Conservation (phyloP, 92 coral and sea anemone genomes). For the Micromussa lordhowensis region DNA sequence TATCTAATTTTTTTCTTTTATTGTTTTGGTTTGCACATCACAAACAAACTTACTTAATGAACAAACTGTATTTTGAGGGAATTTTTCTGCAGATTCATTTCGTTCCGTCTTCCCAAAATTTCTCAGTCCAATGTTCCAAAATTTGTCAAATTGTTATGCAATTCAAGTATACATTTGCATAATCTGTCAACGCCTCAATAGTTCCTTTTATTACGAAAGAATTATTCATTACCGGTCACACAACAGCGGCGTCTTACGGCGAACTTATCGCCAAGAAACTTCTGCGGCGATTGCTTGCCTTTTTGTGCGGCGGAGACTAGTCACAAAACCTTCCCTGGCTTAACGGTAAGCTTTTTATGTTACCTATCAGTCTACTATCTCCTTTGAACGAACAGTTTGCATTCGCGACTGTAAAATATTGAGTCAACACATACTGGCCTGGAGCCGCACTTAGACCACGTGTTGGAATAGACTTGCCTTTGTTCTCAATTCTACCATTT, state of each 20-base stretch:
- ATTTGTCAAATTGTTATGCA: neutral
- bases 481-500: neutral
- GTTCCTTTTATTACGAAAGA: neutral
- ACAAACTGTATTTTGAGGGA: neutral
- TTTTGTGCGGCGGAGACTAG: neutral
- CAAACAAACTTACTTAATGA: neutral
- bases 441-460: too few species aligned
- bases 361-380: neutral
- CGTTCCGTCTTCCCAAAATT: neutral
- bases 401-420: neutral
- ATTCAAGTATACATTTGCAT: neutral
- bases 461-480: neutral
- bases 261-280: neutral
- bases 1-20: too few species aligned
- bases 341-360: neutral
- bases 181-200: neutral
- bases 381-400: neutral
- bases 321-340: neutral
- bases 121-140: neutral
- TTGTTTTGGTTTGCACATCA: too few species aligned
- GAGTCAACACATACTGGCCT: neutral
- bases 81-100: neutral
- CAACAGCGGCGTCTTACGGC: neutral
- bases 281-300: neutral
- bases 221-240: slow-evolving; percentile 5